phyloP scores from a whole-genome alignment of 2,888 invertebrate species.

The Drosophila meridiana region DNA sequence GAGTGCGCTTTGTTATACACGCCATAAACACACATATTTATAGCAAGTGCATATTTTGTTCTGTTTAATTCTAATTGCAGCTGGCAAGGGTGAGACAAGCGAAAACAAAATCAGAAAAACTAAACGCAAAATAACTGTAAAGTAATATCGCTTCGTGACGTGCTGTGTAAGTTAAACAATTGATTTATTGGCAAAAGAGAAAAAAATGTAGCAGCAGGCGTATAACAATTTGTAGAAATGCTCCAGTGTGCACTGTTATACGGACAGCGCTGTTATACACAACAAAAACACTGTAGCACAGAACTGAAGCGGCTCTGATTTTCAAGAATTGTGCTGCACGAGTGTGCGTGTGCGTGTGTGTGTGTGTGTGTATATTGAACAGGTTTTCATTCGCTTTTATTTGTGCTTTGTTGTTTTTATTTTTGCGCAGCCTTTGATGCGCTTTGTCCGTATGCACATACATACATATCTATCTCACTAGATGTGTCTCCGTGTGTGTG shows the following conservation, averaged over 20 bases:
- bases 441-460: conserved; percentile 44
- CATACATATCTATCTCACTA: background rate
- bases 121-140: conserved; percentile 20
- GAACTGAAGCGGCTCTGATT: conserved; percentile 61
- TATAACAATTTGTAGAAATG: conserved; percentile 36
- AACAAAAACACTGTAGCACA: conserved; percentile 58
- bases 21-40: conserved; percentile 28
- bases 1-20: conserved; percentile 36
- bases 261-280: conserved; percentile 48
- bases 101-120: background rate
- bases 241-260: conserved; percentile 41
- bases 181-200: conserved; percentile 40
- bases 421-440: conserved; percentile 61
- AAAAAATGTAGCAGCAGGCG: conserved; percentile 25
- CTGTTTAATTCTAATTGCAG: conserved; percentile 50
- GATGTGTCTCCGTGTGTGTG: background rate
- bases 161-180: conserved; percentile 52
- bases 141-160: conserved; percentile 21
- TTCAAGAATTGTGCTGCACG: conserved; percentile 49
- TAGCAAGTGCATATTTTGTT: conserved; percentile 47
- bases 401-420: conserved; percentile 43
- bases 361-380: conserved; percentile 38
- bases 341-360: conserved; percentile 17
- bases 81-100: conserved; percentile 32
- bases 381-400: conserved; percentile 62